Evolutionary conservation across 2,113 vertebrate genomes (phyloP).

Genomic region (Leucosticte australis): DNA sequence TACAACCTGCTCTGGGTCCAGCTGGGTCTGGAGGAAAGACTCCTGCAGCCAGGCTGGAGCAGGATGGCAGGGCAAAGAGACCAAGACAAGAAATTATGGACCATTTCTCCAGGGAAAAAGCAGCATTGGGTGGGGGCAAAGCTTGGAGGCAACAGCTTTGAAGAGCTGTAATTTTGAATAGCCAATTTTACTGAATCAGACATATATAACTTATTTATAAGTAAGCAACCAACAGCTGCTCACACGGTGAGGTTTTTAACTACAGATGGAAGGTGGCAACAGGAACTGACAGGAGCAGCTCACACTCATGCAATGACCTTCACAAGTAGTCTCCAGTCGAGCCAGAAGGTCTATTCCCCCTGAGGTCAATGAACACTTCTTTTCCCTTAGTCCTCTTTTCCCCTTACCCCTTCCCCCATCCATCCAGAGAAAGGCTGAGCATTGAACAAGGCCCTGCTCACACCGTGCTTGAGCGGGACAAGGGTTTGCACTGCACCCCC

Average conservation of each 20-base stretch:
- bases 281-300: neutral
- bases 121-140: neutral
- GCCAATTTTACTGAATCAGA: neutral
- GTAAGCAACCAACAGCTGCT: neutral
- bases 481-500: neutral
- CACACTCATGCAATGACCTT: neutral
- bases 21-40: neutral
- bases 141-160: neutral
- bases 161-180: neutral
- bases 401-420: neutral
- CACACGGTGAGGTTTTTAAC: neutral
- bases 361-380: neutral
- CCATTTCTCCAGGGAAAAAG: neutral
- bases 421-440: neutral
- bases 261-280: neutral
- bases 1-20: neutral
- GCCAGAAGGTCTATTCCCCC: neutral
- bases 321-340: neutral
- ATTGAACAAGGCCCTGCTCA: neutral
- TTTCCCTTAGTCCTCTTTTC: neutral
- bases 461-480: neutral
- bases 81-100: neutral
- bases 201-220: neutral
- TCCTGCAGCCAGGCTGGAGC: neutral
- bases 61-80: neutral